A percentile compares a stretch with the other conserved stretches of the same genome.
These are phyloP conservation scores for Whitmania pigra DNA, from an alignment of 1,140 invertebrate species.

Conservation along the genomic window DNA sequence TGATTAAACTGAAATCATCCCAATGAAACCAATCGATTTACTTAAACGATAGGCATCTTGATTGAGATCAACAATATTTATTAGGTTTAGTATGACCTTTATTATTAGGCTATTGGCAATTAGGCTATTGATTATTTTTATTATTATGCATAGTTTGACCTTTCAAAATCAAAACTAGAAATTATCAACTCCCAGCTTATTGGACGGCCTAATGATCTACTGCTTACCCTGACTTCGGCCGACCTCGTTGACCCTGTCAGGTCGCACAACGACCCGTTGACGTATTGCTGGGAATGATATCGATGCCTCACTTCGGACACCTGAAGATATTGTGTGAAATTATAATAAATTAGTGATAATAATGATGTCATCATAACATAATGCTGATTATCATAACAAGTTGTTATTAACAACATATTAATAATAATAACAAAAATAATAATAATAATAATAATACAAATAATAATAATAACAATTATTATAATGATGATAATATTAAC, in stretches of 20 bases:
- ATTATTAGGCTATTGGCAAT: no score
- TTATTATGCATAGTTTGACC: no score
- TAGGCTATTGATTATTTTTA: no score
- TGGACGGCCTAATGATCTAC: no score
- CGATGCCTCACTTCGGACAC: constrained; percentile 28
- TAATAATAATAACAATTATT: neutral
- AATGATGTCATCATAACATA: neutral
- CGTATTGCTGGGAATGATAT: constrained; percentile 46
- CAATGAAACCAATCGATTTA: no score
- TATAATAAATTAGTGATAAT: neutral
- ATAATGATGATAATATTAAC: neutral
- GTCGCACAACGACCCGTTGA: constrained; percentile 45
- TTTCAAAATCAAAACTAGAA: no score
- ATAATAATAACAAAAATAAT: neutral
- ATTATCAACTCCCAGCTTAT: no score
- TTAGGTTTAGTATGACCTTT: no score
- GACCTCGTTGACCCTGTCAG: constrained; percentile 39
- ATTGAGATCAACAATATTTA: no score
- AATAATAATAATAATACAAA: neutral
- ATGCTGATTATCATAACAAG: no score
- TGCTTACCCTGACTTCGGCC: constrained; percentile 44
- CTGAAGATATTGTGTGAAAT: neutral
- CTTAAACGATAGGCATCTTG: no score
- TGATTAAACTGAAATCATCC: constrained; percentile 3
- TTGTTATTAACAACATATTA: no score